phyloP scores from a whole-genome alignment of 2,797 vertebrate species.

The Calcarius lapponicus region DNA sequence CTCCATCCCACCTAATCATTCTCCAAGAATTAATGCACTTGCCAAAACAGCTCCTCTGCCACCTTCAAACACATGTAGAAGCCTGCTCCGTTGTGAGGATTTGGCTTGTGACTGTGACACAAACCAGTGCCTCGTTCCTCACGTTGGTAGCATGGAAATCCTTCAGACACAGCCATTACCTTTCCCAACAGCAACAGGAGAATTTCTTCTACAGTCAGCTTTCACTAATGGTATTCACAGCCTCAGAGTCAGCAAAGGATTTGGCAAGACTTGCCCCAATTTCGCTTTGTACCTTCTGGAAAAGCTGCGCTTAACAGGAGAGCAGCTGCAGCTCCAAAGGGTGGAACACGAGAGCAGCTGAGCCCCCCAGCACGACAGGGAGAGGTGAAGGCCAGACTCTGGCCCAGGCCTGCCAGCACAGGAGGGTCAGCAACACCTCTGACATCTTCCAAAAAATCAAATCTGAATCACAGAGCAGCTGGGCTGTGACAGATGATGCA shows the following conservation, averaged over 20 bases:
- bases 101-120: not conserved
- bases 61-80: not conserved
- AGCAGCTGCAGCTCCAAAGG: not conserved
- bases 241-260: not conserved
- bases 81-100: not conserved
- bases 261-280: not conserved
- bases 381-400: not conserved
- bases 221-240: slow-evolving; percentile 5
- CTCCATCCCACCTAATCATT: not conserved
- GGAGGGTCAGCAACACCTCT: not conserved
- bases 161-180: not conserved
- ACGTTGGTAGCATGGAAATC: not conserved
- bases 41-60: not conserved
- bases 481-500: not conserved
- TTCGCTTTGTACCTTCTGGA: not conserved
- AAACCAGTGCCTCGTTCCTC: not conserved
- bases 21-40: not conserved
- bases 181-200: not conserved
- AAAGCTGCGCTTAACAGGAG: not conserved
- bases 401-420: not conserved
- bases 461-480: not conserved
- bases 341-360: rapidly evolving
- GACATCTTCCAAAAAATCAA: not conserved
- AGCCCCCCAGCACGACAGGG: not conserved
- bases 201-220: not conserved